Evolutionary conservation across 2,113 vertebrate species (phyloP), one percentile per base, ranked within the genome.

Genomic region (Xenus cinereus): DNA sequence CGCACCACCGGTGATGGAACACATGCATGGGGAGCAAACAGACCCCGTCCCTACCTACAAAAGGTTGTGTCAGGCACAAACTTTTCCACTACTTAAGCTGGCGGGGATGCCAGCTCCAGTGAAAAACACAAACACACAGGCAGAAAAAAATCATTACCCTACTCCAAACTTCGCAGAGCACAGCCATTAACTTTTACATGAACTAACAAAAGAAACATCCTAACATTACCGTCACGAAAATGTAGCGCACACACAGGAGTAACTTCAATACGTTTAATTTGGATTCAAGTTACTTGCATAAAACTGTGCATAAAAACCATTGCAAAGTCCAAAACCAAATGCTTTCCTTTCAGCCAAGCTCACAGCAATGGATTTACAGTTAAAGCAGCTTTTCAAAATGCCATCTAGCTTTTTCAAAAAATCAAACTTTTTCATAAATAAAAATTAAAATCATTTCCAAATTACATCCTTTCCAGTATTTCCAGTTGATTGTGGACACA

Each of bases 171-270:
- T 98, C 91, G 91, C 96, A 95, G 84, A 78, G 80, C 30, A 46
- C 81, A 92, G 83, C 46, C 69, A 69, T 96, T 93, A 96, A 93
- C 84, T 98, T 98, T 95, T 95, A 97, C 93, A 97, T 97, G 95
- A 97, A 87, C 91, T 97, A 97, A 97, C 94, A 95, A 97, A 98
- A 96, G 95, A 97, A 98, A 97, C 94, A 96, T 87, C 91, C 83
- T 81, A 95, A 91, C 84, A 14, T 89, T 94, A 97, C 93, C 80
- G 4, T 80, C 84, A 95, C 5, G 74, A 96, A 97, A 85, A 89
- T 77, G 96, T 88, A 94, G 92, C 3, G 13, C 63, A 0, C 71
- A 12, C 90, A 97, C 96, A 96, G 96, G 96, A 97, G 90, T 87
- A 93, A 95, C 93, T 74, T 82, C 95, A 96, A 88, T 75, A 80